A percentile compares a stretch with the other conserved stretches of the same genome.
Evolutionary conservation across 2,888 invertebrate genomes (phyloP).

Genomic region (Melanostoma scalare): DNA sequence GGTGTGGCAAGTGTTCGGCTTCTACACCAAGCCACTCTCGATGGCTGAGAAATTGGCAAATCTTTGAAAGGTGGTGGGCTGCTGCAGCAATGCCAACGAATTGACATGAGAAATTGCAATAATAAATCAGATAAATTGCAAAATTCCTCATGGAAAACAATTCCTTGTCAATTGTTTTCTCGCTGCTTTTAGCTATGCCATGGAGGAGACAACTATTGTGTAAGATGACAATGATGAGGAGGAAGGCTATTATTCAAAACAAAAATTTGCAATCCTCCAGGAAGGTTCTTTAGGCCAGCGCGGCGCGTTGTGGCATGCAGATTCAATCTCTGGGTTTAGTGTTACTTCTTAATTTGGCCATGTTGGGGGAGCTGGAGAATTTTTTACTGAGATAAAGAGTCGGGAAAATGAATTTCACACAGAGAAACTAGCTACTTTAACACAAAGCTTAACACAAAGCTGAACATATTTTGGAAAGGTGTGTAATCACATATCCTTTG

Average conservation of each 20-base stretch:
- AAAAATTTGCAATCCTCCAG: constrained; percentile 29
- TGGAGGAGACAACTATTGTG: constrained; percentile 48
- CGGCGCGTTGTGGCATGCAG: not conserved
- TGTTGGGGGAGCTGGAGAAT: not conserved
- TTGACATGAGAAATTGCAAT: constrained; percentile 73
- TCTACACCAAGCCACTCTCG: constrained; percentile 34
- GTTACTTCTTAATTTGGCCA: constrained; percentile 61
- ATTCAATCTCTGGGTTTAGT: constrained; percentile 38
- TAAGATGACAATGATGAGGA: constrained; percentile 59
- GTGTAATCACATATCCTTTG: too few species aligned
- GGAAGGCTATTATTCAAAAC: constrained; percentile 46
- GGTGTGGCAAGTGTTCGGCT: constrained; percentile 55
- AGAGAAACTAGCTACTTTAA: too few species aligned
- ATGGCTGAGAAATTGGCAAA: constrained; percentile 70
- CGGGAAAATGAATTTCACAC: too few species aligned
- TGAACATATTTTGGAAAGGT: too few species aligned
- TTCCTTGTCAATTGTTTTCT: constrained; percentile 70
- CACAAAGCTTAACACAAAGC: too few species aligned
- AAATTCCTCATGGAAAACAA: constrained; percentile 72
- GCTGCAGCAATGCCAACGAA: constrained; percentile 41
- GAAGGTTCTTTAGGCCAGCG: constrained; percentile 4
- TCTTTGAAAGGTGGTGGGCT: constrained; percentile 40
- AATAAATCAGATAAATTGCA: constrained; percentile 73
- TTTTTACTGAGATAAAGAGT: too few species aligned
- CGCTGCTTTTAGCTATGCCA: constrained; percentile 23